phyloP scores from a whole-genome alignment of 1,140 invertebrate species.

The Penaeus chinensis region DNA sequence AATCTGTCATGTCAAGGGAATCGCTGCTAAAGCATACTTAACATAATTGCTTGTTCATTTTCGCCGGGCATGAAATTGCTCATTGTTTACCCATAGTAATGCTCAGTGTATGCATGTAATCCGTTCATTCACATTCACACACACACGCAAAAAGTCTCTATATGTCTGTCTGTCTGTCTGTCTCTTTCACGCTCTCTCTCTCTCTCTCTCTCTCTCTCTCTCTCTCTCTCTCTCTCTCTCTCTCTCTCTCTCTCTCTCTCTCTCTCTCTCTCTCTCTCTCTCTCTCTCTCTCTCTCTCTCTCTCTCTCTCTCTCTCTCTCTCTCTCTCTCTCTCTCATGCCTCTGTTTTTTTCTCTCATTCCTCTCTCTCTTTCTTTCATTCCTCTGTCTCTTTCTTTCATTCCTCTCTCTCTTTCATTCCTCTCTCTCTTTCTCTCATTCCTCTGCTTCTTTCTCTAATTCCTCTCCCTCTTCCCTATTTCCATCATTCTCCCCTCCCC shows the following conservation, averaged over 20 bases:
- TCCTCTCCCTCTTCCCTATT: too few species aligned
- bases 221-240: not conserved
- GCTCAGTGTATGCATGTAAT: too few species aligned
- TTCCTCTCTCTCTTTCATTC: not conserved
- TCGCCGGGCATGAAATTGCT: too few species aligned
- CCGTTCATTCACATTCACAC: not conserved
- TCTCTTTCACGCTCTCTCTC: not conserved
- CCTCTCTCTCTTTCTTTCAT: not conserved
- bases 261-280: not conserved
- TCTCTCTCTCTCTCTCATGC: not conserved
- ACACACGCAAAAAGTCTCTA: not conserved
- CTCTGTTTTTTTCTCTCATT: not conserved
- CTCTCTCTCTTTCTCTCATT: not conserved
- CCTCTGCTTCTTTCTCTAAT: not conserved
- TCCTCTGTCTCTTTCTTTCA: too few species aligned
- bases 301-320: not conserved
- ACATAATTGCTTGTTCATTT: too few species aligned
- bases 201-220: not conserved
- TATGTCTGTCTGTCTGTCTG: not conserved
- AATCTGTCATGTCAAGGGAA: too few species aligned
- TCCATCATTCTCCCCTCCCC: too few species aligned
- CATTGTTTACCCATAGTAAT: too few species aligned
- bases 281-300: too few species aligned
- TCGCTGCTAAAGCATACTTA: too few species aligned
- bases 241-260: not conserved